Conservation (phyloP, 2,113 vertebrate genomes). For the Entomyzon cyanotis region DNA sequence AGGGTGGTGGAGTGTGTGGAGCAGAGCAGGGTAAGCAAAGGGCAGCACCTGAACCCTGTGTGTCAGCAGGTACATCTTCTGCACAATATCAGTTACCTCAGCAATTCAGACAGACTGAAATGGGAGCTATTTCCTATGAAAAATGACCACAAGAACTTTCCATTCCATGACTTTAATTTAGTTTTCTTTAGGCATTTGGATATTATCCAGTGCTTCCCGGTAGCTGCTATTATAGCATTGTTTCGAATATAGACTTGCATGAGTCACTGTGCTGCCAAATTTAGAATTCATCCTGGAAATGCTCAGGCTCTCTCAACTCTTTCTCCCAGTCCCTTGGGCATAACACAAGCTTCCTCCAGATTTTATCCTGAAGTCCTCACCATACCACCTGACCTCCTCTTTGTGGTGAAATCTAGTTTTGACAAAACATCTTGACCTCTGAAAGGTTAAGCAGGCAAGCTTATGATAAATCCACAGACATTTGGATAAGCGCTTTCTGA, state of each 20-base stretch:
- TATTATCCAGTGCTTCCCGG: not conserved
- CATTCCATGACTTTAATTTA: not conserved
- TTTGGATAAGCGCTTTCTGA: not conserved
- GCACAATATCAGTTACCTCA: not conserved
- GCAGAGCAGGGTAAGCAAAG: not conserved
- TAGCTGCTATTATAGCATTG: not conserved
- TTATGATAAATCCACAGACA: not conserved
- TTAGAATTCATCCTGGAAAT: not conserved
- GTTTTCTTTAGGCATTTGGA: not conserved
- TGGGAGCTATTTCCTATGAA: not conserved
- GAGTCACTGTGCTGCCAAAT: not conserved
- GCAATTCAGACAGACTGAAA: not conserved
- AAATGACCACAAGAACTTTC: not conserved
- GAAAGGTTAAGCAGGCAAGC: conserved; percentile 17
- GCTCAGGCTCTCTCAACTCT: not conserved
- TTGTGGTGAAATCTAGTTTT: not conserved
- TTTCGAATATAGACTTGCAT: not conserved
- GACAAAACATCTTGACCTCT: not conserved
- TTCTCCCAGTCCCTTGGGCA: not conserved
- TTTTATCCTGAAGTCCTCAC: not conserved
- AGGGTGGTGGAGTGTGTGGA: not conserved
- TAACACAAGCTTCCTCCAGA: not conserved
- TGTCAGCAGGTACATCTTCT: not conserved
- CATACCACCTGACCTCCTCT: not conserved
- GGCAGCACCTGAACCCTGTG: not conserved